These are phyloP conservation scores for Scrobipalpa atriplicella DNA, from an alignment of 2,888 invertebrate genomes.

Conservation along the genomic window DNA sequence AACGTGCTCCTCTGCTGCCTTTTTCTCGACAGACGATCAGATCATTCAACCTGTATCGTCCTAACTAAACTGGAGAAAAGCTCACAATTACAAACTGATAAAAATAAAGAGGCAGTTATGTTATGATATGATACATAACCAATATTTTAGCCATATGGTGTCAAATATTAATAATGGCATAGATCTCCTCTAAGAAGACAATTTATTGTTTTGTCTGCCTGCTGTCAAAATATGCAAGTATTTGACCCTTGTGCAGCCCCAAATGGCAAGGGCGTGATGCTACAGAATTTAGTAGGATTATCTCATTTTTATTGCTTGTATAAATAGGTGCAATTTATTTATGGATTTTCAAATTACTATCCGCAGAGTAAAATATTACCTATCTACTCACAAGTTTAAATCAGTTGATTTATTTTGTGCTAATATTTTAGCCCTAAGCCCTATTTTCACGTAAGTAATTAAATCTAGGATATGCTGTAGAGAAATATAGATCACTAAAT, in stretches of 20 bases:
- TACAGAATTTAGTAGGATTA: slow-evolving; percentile 60
- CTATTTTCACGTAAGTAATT: too few species aligned
- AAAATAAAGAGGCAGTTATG: neutral
- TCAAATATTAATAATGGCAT: slow-evolving; percentile 47
- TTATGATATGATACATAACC: too few species aligned
- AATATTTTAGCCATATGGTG: slow-evolving; percentile 51
- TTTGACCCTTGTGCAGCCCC: slow-evolving; percentile 38
- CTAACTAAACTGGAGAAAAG: too few species aligned
- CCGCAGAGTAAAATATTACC: neutral
- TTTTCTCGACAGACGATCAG: too few species aligned
- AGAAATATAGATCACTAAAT: too few species aligned
- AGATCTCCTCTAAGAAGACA: slow-evolving; percentile 65
- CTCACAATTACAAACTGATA: too few species aligned
- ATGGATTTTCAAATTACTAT: neutral
- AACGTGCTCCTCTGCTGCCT: too few species aligned
- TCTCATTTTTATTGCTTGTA: slow-evolving; percentile 54
- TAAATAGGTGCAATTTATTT: slow-evolving; percentile 41
- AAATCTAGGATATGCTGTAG: too few species aligned
- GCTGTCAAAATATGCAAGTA: slow-evolving; percentile 56
- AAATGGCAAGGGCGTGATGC: slow-evolving; percentile 68
- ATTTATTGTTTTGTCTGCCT: slow-evolving; percentile 71
- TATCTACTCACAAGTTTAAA: neutral
- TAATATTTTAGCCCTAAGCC: too few species aligned
- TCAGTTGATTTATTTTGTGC: too few species aligned
- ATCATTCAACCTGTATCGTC: too few species aligned